phyloP scores from a whole-genome alignment of 2,113 vertebrate genomes.

The Bungarus multicinctus region DNA sequence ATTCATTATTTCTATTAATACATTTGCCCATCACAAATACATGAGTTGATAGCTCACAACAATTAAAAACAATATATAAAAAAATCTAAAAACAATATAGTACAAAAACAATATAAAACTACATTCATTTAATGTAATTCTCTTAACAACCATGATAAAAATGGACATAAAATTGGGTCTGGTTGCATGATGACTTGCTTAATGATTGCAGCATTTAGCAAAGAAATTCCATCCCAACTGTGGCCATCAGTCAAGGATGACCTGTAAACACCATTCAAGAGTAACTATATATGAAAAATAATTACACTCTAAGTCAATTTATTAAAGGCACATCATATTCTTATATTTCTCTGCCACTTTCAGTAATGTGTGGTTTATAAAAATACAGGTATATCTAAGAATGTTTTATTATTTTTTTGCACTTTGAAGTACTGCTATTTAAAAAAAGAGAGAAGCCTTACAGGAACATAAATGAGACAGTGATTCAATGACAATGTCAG shows the following conservation, averaged over 20 bases:
- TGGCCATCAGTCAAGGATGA: background rate
- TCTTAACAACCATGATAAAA: background rate
- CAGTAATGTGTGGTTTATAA: background rate
- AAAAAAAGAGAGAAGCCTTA: background rate
- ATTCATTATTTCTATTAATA: background rate
- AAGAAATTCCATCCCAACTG: background rate
- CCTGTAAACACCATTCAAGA: background rate
- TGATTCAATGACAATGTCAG: background rate
- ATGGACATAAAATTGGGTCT: background rate
- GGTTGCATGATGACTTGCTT: background rate
- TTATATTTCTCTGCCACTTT: background rate
- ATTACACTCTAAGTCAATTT: background rate
- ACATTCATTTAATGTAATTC: background rate
- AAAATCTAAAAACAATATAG: background rate
- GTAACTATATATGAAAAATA: background rate
- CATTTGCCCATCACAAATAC: background rate
- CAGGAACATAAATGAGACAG: background rate
- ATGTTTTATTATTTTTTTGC: background rate
- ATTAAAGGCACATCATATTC: background rate
- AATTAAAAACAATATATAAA: background rate
- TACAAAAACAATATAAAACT: background rate
- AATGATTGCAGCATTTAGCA: background rate
- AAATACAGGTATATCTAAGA: background rate
- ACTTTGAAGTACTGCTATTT: background rate
- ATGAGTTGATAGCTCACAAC: background rate